A percentile compares a stretch with the other conserved stretches of the same genome.
phyloP scores from a whole-genome alignment of 2,797 vertebrate genomes.

The Sus cebifrons region DNA sequence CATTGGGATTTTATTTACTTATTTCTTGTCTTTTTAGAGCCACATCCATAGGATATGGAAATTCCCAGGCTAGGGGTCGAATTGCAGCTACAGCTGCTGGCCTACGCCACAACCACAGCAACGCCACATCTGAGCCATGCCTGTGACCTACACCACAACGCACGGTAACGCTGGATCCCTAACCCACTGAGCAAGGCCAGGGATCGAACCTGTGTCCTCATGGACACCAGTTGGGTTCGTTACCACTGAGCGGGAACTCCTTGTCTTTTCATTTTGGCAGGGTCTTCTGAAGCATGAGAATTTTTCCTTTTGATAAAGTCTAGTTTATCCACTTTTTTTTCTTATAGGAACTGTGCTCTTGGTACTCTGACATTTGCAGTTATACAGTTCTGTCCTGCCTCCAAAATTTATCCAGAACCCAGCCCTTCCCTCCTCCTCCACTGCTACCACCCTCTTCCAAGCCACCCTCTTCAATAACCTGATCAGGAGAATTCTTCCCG shows the following conservation, averaged over 20 bases:
- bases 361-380: not conserved
- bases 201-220: too few species aligned
- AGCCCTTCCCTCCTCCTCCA: not conserved
- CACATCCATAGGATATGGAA: too few species aligned
- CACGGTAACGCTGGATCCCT: too few species aligned
- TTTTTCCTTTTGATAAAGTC: constrained; percentile 56
- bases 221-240: too few species aligned
- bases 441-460: not conserved
- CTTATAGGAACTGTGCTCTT: constrained; percentile 43
- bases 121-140: too few species aligned
- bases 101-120: too few species aligned
- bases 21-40: too few species aligned
- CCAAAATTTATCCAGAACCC: not conserved
- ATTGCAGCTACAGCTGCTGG: too few species aligned
- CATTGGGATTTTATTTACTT: not conserved
- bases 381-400: not conserved
- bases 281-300: constrained; percentile 21
- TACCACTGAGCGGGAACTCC: not conserved
- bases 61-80: too few species aligned
- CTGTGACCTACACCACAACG: too few species aligned
- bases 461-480: not conserved
- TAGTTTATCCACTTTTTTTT: constrained; percentile 13
- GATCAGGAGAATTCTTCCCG: not conserved
- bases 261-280: constrained; percentile 56
- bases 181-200: too few species aligned